These are phyloP conservation scores for Drosophila multiciliata DNA, from an alignment of 2,888 invertebrate species.

Conservation along the genomic window DNA sequence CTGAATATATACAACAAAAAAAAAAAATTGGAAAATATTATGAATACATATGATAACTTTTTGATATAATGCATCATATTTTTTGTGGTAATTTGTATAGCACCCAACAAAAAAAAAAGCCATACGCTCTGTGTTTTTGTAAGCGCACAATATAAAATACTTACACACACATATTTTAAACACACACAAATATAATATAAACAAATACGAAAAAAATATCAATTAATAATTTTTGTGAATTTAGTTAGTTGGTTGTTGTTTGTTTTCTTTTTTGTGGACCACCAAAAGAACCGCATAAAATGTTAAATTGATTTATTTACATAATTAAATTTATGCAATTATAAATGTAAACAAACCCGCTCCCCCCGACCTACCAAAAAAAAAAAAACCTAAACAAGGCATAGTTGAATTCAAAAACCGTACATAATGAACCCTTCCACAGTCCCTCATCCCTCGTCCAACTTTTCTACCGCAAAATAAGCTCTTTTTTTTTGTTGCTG, in stretches of 20 bases:
- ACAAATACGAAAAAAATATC: constrained; percentile 37
- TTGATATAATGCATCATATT: constrained; percentile 74
- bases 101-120: constrained; percentile 57
- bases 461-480: constrained; percentile 3
- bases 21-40: constrained; percentile 40
- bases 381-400: constrained; percentile 29
- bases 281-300: constrained; percentile 57
- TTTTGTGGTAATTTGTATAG: constrained; percentile 83
- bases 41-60: constrained; percentile 67
- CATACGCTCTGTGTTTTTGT: constrained; percentile 75
- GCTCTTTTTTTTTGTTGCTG: constrained; percentile 38
- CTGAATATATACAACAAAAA: constrained; percentile 40
- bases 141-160: constrained; percentile 56
- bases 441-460: neutral
- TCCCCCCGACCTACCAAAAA: constrained; percentile 4
- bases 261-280: constrained; percentile 27
- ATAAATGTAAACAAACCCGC: constrained; percentile 70
- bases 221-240: constrained; percentile 53
- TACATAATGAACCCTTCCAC: constrained; percentile 1
- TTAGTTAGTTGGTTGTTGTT: constrained; percentile 57
- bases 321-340: constrained; percentile 77
- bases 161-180: constrained; percentile 29
- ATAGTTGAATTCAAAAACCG: constrained; percentile 24
- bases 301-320: constrained; percentile 75
- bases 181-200: constrained; percentile 49